Conservation (phyloP, 2,113 vertebrate species). For the Ellobius talpinus region DNA sequence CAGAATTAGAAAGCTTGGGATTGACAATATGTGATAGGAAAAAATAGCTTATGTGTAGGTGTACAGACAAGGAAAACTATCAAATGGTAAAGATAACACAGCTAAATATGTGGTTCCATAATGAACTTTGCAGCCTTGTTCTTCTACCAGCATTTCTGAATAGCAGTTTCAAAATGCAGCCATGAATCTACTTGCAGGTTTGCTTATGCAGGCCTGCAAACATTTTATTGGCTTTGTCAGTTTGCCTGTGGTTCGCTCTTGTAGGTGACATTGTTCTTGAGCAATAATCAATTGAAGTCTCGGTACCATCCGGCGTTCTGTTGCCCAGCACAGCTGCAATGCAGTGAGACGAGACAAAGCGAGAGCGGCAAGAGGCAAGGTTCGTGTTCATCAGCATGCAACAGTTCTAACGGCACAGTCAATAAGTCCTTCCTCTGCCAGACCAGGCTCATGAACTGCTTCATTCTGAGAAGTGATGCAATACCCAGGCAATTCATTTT, state of each 20-base stretch:
- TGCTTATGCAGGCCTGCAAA: conserved; percentile 52
- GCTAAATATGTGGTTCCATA: background rate
- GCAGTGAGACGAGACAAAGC: conserved; percentile 57
- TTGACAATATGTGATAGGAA: background rate
- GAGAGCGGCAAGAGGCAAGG: conserved; percentile 36
- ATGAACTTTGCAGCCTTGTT: background rate
- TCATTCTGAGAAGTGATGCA: conserved; percentile 20
- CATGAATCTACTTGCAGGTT: conserved; percentile 55
- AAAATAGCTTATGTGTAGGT: background rate
- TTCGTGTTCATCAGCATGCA: conserved; percentile 29
- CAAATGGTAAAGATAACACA: background rate
- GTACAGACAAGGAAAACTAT: background rate
- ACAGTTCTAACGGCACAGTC: background rate
- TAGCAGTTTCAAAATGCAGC: background rate
- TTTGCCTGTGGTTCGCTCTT: conserved; percentile 30
- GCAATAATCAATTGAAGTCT: conserved; percentile 75
- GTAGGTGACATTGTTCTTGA: conserved; percentile 71
- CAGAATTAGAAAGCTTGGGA: background rate
- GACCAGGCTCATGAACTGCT: background rate
- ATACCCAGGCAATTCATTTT: background rate
- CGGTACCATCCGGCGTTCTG: conserved; percentile 66
- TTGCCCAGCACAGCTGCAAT: conserved; percentile 57
- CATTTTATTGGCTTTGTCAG: conserved; percentile 53
- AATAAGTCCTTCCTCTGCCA: conserved; percentile 4
- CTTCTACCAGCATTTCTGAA: conserved; percentile 22